phyloP scores from a whole-genome alignment of 1,140 invertebrate genomes.

The Lepidurus apus region DNA sequence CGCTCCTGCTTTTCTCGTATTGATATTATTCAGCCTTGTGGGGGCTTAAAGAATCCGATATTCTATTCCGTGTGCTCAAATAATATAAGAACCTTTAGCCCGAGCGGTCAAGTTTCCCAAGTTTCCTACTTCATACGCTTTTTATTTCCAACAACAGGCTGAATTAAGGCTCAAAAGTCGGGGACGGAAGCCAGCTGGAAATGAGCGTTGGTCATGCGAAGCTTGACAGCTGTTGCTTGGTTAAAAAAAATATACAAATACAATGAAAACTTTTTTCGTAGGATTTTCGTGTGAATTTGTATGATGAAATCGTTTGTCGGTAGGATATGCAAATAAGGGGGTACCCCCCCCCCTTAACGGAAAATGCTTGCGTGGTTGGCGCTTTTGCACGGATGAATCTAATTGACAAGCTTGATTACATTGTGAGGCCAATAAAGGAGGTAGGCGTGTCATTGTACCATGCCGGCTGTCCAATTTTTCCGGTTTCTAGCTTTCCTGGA shows the following conservation, averaged over 20 bases:
- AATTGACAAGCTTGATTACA: conserved; percentile 16
- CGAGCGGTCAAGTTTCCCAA: background rate
- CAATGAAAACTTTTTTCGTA: background rate
- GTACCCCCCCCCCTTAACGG: background rate
- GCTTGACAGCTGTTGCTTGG: conserved; percentile 17
- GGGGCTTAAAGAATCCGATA: background rate
- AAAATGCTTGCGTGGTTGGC: background rate
- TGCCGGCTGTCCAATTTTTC: conserved; percentile 2
- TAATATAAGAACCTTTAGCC: background rate
- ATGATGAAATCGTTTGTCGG: background rate
- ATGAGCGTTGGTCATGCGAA: background rate
- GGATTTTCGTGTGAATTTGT: background rate
- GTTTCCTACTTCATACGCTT: background rate
- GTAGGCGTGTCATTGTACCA: conserved; percentile 5
- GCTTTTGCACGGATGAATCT: background rate
- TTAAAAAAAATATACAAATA: background rate
- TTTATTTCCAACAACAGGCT: background rate
- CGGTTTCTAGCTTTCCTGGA: background rate
- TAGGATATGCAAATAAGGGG: background rate
- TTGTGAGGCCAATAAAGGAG: conserved; percentile 14
- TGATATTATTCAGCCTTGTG: background rate
- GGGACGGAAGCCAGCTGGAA: conserved; percentile 13
- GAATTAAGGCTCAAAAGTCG: background rate
- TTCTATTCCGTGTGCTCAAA: background rate
- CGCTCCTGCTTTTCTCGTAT: background rate